Evolutionary conservation across 2,113 vertebrate genomes (phyloP), one percentile per base, ranked within the genome.

Genomic region (Amia ocellicauda): DNA sequence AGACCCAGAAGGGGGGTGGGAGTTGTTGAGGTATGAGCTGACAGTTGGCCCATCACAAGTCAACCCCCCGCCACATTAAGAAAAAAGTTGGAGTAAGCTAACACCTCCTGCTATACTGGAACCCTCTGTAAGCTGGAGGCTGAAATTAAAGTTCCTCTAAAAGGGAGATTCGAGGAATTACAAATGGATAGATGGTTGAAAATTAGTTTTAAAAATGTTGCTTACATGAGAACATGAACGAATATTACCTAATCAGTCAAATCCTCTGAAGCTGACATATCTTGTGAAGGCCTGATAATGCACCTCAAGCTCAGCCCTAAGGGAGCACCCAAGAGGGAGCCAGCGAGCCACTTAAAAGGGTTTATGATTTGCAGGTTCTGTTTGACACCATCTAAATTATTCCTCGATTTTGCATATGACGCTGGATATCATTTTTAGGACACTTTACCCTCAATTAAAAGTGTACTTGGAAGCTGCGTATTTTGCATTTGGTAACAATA

Each of bases 171-270:
- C 36, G 75, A 71, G 74, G 82, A 85, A 87, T 87, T 89, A 87
- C 75, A 74, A 75, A 68, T 69, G 74, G 74, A 81, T 81, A 71
- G 79, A 81, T 75, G 70, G 65, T 65, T 28, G 67, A 74, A 82
- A 86, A 88, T 79, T 66, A 84, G 80, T 69, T 80, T 81, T 75
- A 70, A 70, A 78, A 86, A 85, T 81, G 78, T 88, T 89, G 87
- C 86, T 88, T 88, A 89, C 88, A 88, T 45, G 71, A 80, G 83
- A 85, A 84, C 83, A 86, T 74, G 79, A 67, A 62, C 73, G 79
- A 87, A 88, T 86, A 88, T 86, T 85, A 83, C 80, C 85, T 85
- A 83, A 88, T 88, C 89, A 91, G 86, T 91, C 87, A 90, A 91
- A 89, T 86, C 85, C 86, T 79, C 74, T 54, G 72, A 74, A 85